Conservation (phyloP, 2,888 invertebrate genomes). For the Philaethria dido region DNA sequence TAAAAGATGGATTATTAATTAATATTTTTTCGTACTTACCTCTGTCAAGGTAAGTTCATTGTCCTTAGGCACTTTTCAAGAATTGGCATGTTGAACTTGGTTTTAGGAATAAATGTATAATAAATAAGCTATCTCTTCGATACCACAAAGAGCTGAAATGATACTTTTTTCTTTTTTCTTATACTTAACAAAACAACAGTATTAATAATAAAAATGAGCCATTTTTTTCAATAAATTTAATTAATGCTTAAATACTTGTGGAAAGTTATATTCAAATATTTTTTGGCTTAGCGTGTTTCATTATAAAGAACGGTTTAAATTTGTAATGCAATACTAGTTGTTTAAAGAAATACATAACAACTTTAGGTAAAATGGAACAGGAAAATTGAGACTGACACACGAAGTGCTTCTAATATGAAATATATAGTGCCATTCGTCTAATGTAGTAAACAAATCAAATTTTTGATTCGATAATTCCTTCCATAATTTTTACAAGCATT, state of each 20-base stretch:
- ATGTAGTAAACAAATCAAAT: background rate
- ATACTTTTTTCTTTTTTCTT: background rate
- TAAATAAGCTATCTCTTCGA: no score
- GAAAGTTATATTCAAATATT: background rate
- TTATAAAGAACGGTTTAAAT: background rate
- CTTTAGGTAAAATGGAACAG: background rate
- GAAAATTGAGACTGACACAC: conserved; percentile 10
- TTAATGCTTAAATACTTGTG: background rate
- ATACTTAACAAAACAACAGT: background rate
- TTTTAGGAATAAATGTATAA: no score
- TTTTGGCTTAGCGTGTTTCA: background rate
- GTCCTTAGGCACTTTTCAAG: no score
- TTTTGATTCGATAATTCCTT: background rate
- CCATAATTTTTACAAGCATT: background rate
- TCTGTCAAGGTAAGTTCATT: no score
- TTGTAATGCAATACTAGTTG: background rate
- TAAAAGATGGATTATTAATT: no score
- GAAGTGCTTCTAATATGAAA: conserved; percentile 16
- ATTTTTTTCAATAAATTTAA: no score
- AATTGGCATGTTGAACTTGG: no score
- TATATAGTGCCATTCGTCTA: conserved; percentile 6
- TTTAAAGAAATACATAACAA: background rate
- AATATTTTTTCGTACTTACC: no score
- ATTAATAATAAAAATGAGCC: background rate
- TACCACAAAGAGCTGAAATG: background rate